Percentiles rank a stretch among this genome's conserved stretches.
Conservation (phyloP, 2,888 invertebrate genomes). For the Synanthedon tipuliformis region DNA sequence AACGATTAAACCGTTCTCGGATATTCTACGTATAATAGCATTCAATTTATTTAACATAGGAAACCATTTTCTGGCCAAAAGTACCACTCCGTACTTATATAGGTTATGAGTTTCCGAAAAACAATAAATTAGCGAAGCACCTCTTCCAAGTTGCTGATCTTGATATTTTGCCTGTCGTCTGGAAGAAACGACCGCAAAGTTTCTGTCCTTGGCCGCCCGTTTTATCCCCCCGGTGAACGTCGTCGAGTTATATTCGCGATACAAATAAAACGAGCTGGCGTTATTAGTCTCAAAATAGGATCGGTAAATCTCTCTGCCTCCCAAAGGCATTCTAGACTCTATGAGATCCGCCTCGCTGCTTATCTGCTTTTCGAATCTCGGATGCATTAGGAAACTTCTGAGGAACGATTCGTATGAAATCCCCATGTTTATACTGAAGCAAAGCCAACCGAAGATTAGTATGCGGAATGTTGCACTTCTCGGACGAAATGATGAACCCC, state of each 20-base stretch:
- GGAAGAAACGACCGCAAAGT: constrained; percentile 58
- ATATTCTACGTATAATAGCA: constrained; percentile 54
- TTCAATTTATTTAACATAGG: constrained; percentile 56
- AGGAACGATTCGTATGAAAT: constrained; percentile 65
- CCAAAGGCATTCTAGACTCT: constrained; percentile 49
- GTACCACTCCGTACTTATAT: constrained; percentile 62
- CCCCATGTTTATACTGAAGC: constrained; percentile 60
- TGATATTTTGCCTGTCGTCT: constrained; percentile 56
- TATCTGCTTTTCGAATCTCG: constrained; percentile 64
- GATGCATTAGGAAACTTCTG: constrained; percentile 64
- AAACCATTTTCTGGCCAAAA: constrained; percentile 57
- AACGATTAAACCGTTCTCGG: constrained; percentile 59
- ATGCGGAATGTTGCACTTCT: constrained; percentile 51
- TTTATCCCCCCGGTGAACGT: constrained; percentile 51
- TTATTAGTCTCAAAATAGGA: constrained; percentile 63
- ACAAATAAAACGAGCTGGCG: constrained; percentile 59
- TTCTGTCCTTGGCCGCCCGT: constrained; percentile 41
- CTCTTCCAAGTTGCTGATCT: constrained; percentile 54
- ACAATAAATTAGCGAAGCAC: constrained; percentile 51
- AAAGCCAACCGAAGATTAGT: constrained; percentile 55
- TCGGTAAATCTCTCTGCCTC: constrained; percentile 61
- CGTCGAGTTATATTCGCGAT: constrained; percentile 55
- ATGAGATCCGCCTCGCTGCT: constrained; percentile 53
- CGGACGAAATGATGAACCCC: constrained; percentile 52
- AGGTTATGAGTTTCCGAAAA: constrained; percentile 56